phyloP scores from a whole-genome alignment of 1,140 invertebrate genomes.

The Temnothorax longispinosus region DNA sequence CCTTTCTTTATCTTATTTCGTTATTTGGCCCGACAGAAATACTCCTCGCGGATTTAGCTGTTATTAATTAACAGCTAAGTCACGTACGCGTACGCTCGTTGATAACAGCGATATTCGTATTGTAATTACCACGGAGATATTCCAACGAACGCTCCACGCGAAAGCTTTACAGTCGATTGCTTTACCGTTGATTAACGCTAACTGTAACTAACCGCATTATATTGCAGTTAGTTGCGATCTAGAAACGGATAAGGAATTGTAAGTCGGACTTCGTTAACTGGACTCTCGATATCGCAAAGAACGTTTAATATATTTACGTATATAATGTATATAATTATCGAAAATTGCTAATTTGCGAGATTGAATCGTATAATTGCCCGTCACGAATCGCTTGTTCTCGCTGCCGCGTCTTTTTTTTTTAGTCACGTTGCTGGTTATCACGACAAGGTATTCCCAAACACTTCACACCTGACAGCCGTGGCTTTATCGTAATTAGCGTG shows the following conservation, averaged over 20 bases:
- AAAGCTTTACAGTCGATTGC: slow-evolving; percentile 15
- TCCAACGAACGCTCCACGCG: background rate
- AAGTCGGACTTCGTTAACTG: background rate
- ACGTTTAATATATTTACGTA: background rate
- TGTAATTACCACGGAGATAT: background rate
- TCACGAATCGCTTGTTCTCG: too few species aligned
- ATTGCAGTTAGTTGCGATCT: background rate
- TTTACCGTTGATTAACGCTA: slow-evolving; percentile 34
- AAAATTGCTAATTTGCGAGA: slow-evolving; percentile 8
- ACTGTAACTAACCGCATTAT: slow-evolving; percentile 32
- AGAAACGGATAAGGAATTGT: slow-evolving; percentile 23
- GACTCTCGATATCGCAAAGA: background rate
- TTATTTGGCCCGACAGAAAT: background rate
- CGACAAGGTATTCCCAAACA: background rate
- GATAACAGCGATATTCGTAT: background rate
- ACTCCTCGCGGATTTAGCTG: background rate
- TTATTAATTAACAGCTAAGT: background rate
- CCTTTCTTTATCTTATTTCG: background rate
- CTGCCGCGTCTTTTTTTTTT: background rate
- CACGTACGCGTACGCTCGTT: background rate
- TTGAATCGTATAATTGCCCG: background rate
- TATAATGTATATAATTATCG: slow-evolving; percentile 6
- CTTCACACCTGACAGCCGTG: background rate
- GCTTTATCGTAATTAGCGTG: slow-evolving; percentile 20
- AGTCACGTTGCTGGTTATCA: background rate